phyloP scores from a whole-genome alignment of 64 coral and sea anemone species.

The Platygyra sinensis region DNA sequence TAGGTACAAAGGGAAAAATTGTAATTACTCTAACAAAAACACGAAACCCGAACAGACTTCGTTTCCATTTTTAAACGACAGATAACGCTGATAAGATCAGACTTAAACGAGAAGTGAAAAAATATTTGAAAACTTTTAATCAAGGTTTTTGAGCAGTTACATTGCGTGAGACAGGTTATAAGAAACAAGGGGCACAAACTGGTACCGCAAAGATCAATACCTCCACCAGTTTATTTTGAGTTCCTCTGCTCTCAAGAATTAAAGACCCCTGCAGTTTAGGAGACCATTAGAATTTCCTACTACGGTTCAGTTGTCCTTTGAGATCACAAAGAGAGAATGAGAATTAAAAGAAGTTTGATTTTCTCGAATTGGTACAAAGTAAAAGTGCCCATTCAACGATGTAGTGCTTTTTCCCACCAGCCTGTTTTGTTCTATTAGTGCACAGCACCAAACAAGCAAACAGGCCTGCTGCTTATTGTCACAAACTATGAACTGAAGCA shows the following conservation, averaged over 20 bases:
- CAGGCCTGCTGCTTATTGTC: neutral
- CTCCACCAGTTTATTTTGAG: constrained; percentile 18
- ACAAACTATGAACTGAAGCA: neutral
- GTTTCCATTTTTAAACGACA: neutral
- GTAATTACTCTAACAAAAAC: neutral
- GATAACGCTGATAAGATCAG: neutral
- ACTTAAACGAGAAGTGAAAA: neutral
- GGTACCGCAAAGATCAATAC: constrained; percentile 21
- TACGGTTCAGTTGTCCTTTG: constrained; percentile 10
- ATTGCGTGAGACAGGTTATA: constrained; percentile 21
- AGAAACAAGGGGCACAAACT: constrained; percentile 1
- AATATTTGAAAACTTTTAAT: neutral
- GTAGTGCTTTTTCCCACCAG: neutral
- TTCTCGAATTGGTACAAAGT: neutral
- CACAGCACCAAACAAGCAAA: neutral
- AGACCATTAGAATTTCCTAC: neutral
- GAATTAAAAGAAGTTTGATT: neutral
- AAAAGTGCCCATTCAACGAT: neutral
- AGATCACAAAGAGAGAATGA: neutral
- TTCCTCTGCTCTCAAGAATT: constrained; percentile 28
- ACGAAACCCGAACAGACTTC: neutral
- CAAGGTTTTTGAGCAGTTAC: neutral
- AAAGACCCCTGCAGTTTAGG: constrained; percentile 6
- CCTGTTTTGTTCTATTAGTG: neutral
- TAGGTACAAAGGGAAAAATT: constrained; percentile 7